Evolutionary conservation across 2,113 vertebrate genomes (phyloP), one percentile per base, ranked within the genome.

Genomic region (Eptatretus burgeri): DNA sequence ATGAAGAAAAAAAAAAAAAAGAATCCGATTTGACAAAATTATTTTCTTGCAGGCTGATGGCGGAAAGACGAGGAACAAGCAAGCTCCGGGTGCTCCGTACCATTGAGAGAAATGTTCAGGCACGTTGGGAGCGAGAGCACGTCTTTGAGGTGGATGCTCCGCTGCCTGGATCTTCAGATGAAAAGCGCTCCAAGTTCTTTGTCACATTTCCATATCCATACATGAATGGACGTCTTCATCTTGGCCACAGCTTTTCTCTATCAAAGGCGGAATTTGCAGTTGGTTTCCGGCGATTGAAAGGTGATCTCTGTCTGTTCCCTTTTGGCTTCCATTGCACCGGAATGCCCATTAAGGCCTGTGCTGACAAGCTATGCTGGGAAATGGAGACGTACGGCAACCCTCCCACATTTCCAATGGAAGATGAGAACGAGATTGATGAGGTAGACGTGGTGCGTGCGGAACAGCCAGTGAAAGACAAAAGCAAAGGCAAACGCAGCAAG

Each of bases 281-380:
- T 27, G 89, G 89, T 11, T 98, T 80, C 70, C 91, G 94, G 73
- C 76, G 80, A 65, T 66, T 98, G 65, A 93, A 88, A 75, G 91
- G 89, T 62, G 91, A 78, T 71, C 75, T 13, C 18, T 95, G 89
- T 66, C 74, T 98, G 51, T 98, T 93, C 67, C 91, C 91, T 0
- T 98, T 98, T 49, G 91, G 87, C 10, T 74, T 98, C 2, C 91
- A 98, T 71, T 98, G 91, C 70, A 98, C 91, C 49, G 91, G 91
- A 66, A 98, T 98, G 91, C 91, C 91, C 8, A 93, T 98, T 72
- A 98, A 94, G 80, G 91, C 91, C 50, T 98, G 91, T 79, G 84
- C 91, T 53, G 91, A 98, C 76, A 98, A 98, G 64, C 74, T 96
- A 63, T 94, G 94, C 72, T 80, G 89, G 71, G 91, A 98, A 74